A percentile compares a stretch with the other conserved stretches of the same genome.
These are phyloP conservation scores for Oxyteleia sp. DNA, from an alignment of 2,888 invertebrate genomes.

Conservation along the genomic window DNA sequence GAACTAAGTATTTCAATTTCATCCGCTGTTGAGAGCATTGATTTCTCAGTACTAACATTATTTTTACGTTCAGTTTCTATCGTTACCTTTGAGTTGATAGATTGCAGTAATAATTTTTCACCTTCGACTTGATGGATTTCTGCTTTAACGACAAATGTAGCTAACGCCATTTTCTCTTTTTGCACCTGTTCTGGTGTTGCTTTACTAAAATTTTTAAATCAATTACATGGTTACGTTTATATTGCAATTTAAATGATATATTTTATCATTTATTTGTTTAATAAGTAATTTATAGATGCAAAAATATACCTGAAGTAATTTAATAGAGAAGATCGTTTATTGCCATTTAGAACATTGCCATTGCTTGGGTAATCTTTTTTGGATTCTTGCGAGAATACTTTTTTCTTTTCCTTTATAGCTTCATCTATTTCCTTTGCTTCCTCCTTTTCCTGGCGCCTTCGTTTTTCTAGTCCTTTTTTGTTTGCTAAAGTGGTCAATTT, in stretches of 20 bases:
- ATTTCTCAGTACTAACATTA: slow-evolving; percentile 37
- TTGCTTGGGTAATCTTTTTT: slow-evolving; percentile 32
- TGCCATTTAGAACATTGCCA: slow-evolving; percentile 30
- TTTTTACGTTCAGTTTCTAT: neutral
- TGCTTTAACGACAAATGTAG: slow-evolving; percentile 81
- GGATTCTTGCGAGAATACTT: slow-evolving; percentile 27
- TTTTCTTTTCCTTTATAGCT: slow-evolving; percentile 32
- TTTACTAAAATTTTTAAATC: slow-evolving; percentile 72
- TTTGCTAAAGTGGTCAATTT: slow-evolving; percentile 24
- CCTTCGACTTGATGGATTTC: slow-evolving; percentile 78
- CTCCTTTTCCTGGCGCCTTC: slow-evolving; percentile 14
- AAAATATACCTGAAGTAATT: slow-evolving; percentile 59
- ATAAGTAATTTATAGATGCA: neutral
- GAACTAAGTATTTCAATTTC: slow-evolving; percentile 67
- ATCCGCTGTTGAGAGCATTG: slow-evolving; percentile 24
- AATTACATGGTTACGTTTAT: neutral
- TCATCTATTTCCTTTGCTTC: slow-evolving; percentile 25
- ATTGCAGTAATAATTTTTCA: neutral
- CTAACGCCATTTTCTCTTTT: slow-evolving; percentile 73
- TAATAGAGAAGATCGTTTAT: slow-evolving; percentile 50
- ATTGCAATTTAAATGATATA: neutral
- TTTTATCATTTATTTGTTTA: too few relatives aligned
- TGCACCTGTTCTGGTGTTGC: slow-evolving; percentile 76
- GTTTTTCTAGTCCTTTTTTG: slow-evolving; percentile 28
- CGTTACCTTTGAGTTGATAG: slow-evolving; percentile 8